These are phyloP conservation scores for Argopecten irradians DNA, from an alignment of 1,140 invertebrate genomes.

Conservation along the genomic window DNA sequence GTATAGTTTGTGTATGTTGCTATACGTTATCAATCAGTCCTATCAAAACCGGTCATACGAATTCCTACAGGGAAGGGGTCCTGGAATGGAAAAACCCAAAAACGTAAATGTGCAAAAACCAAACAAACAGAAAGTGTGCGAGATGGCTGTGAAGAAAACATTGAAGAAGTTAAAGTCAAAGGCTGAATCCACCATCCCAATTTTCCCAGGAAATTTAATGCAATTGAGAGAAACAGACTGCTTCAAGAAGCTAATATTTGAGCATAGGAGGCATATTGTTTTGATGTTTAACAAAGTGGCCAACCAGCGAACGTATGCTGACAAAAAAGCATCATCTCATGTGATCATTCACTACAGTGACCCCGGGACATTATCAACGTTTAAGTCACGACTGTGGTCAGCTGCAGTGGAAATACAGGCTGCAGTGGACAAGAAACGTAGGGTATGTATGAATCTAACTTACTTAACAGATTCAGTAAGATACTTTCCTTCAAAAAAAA, in stretches of 20 bases:
- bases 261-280: background rate
- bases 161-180: background rate
- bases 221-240: background rate
- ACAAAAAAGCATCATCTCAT: background rate
- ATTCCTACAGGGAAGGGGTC: background rate
- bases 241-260: background rate
- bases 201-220: background rate
- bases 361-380: background rate
- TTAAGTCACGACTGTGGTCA: background rate
- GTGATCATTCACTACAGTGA: background rate
- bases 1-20: background rate
- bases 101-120: background rate
- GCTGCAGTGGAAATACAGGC: background rate
- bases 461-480: too few relatives aligned
- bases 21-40: background rate
- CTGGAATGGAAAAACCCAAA: background rate
- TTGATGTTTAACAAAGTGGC: background rate
- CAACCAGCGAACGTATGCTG: background rate
- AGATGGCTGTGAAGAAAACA: background rate
- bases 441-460: background rate
- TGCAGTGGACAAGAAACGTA: background rate
- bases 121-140: background rate
- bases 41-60: background rate
- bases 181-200: background rate
- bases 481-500: too few relatives aligned